phyloP scores from a whole-genome alignment of 2,113 vertebrate species.

The Chionomys nivalis region DNA sequence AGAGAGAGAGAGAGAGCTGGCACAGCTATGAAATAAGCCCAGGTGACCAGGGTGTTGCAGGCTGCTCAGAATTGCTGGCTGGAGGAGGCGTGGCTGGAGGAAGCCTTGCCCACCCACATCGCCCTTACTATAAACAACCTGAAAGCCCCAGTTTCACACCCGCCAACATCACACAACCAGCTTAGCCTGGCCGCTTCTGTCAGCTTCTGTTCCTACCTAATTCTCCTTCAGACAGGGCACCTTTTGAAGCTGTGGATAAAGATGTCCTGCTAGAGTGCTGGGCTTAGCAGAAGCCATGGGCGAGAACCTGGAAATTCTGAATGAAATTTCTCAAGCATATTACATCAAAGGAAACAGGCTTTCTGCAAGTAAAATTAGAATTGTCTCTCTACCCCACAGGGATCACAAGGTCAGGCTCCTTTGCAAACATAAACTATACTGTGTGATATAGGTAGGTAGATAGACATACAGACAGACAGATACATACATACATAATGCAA shows the following conservation, averaged over 20 bases:
- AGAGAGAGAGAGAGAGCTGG: neutral
- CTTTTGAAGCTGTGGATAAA: neutral
- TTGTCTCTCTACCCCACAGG: neutral
- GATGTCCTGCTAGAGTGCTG: neutral
- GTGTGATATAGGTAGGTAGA: neutral
- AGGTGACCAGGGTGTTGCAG: conserved; percentile 56
- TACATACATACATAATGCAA: neutral
- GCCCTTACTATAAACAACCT: conserved; percentile 26
- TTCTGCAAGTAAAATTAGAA: conserved; percentile 10
- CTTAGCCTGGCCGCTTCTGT: conserved; percentile 26
- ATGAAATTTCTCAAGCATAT: neutral
- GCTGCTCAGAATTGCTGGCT: neutral
- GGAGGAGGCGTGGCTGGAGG: neutral
- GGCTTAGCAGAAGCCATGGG: neutral
- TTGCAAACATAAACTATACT: neutral
- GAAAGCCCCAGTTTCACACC: conserved; percentile 34
- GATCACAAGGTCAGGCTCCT: neutral
- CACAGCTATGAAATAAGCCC: conserved; percentile 3
- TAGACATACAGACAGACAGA: too few species aligned
- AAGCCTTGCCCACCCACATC: conserved; percentile 60
- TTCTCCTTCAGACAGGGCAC: neutral
- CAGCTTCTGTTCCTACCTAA: neutral
- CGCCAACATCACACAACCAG: conserved; percentile 48
- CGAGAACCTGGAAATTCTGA: neutral
- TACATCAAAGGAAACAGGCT: neutral